Conservation (phyloP, 2,797 vertebrate species). For the Acomys russatus region DNA sequence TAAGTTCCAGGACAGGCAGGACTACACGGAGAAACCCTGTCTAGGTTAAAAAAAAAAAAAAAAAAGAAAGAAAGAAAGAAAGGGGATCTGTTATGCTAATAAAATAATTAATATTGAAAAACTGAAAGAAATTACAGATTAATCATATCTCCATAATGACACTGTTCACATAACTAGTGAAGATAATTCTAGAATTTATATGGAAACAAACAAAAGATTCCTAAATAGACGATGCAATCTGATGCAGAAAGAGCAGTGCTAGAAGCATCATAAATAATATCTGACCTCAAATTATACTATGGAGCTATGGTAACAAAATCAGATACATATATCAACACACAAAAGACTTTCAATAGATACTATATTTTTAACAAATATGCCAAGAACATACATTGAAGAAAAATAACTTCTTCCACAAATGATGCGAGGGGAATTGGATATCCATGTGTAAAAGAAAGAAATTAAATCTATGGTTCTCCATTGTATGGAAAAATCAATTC, state of each 20-base stretch:
- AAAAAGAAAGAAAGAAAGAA: too few relatives aligned
- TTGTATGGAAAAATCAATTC: not conserved
- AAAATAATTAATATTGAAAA: not conserved
- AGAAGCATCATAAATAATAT: too few relatives aligned
- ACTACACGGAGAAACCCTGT: too few relatives aligned
- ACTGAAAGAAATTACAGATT: not conserved
- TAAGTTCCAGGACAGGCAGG: too few relatives aligned
- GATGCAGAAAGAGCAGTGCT: too few relatives aligned
- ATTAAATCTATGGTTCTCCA: not conserved
- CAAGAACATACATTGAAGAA: not conserved
- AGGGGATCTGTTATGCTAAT: not conserved
- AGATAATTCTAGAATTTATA: not conserved
- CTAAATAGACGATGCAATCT: not conserved
- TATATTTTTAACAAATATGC: not conserved
- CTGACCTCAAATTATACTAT: not conserved
- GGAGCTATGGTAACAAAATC: not conserved
- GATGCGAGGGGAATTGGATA: not conserved
- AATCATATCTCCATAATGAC: not conserved
- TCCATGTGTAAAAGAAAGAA: too few relatives aligned
- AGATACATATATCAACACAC: not conserved
- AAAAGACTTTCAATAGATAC: not conserved
- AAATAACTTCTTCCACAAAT: not conserved
- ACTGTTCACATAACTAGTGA: not conserved
- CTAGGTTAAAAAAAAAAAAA: too few relatives aligned
- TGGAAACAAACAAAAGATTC: not conserved